Conservation (phyloP, 2,888 invertebrate species). For the Ichneumon xanthorius region DNA sequence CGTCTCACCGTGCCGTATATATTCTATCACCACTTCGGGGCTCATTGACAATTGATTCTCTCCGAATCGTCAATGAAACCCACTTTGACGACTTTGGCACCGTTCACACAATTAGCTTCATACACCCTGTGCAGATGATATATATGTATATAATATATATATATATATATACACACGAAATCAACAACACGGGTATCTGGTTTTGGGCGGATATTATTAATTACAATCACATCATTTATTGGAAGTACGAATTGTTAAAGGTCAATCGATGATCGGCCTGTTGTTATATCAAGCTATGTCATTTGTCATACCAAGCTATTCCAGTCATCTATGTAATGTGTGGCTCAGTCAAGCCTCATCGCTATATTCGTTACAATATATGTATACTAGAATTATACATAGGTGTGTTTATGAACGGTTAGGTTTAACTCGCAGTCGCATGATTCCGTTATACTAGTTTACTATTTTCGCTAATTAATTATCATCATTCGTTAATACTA, state of each 20-base stretch:
- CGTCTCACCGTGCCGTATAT: background rate
- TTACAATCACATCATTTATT: too few relatives aligned
- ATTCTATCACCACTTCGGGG: background rate
- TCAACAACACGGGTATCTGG: too few relatives aligned
- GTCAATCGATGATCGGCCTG: background rate
- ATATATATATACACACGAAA: background rate
- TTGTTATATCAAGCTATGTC: background rate
- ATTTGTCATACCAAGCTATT: too few relatives aligned
- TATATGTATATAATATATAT: background rate
- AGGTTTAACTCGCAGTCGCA: background rate
- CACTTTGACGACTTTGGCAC: background rate
- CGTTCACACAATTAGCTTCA: background rate
- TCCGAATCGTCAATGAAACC: conserved; percentile 32
- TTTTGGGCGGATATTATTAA: too few relatives aligned
- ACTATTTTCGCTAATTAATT: background rate
- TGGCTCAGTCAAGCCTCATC: too few relatives aligned
- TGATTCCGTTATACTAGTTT: conserved; percentile 3
- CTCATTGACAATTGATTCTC: conserved; percentile 40
- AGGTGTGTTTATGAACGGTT: conserved; percentile 10
- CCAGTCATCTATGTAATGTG: too few relatives aligned
- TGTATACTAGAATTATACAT: background rate
- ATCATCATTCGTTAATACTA: background rate
- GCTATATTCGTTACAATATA: background rate
- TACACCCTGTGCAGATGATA: background rate
- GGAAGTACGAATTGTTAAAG: too few relatives aligned